Conservation (phyloP, 2,888 invertebrate species). For the Caradrina kadenii region DNA sequence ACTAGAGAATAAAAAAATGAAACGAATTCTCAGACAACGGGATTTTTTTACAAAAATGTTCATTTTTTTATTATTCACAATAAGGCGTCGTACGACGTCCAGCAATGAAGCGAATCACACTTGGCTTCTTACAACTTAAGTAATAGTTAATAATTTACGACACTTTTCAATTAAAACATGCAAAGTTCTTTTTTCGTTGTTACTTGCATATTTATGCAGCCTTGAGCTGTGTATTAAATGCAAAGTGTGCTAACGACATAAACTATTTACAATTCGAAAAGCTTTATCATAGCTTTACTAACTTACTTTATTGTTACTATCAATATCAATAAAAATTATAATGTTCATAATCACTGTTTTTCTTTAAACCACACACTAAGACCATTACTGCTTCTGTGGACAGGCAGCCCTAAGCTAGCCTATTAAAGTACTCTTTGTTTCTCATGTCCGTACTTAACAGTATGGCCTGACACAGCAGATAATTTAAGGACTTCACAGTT, state of each 20-base stretch:
- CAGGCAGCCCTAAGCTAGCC: too few relatives aligned
- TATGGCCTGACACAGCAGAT: too few relatives aligned
- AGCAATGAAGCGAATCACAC: not conserved
- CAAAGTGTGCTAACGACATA: too few relatives aligned
- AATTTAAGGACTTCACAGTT: too few relatives aligned
- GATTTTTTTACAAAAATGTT: not conserved
- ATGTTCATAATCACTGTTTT: not conserved
- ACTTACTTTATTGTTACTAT: not conserved
- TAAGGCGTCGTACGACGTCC: not conserved
- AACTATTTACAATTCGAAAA: not conserved
- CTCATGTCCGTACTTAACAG: not conserved
- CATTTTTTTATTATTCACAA: too few relatives aligned
- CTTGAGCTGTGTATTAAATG: too few relatives aligned
- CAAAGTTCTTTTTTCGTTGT: too few relatives aligned
- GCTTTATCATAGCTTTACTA: not conserved
- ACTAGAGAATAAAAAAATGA: not conserved
- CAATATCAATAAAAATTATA: not conserved
- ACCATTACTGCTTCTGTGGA: too few relatives aligned
- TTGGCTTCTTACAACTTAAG: too few relatives aligned
- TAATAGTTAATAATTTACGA: too few relatives aligned
- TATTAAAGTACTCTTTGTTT: not conserved
- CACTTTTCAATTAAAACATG: too few relatives aligned
- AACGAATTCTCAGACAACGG: not conserved
- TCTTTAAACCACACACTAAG: not conserved
- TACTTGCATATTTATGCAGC: too few relatives aligned